Evolutionary conservation across 2,888 invertebrate genomes (phyloP).

Genomic region (Monochamus alternatus): DNA sequence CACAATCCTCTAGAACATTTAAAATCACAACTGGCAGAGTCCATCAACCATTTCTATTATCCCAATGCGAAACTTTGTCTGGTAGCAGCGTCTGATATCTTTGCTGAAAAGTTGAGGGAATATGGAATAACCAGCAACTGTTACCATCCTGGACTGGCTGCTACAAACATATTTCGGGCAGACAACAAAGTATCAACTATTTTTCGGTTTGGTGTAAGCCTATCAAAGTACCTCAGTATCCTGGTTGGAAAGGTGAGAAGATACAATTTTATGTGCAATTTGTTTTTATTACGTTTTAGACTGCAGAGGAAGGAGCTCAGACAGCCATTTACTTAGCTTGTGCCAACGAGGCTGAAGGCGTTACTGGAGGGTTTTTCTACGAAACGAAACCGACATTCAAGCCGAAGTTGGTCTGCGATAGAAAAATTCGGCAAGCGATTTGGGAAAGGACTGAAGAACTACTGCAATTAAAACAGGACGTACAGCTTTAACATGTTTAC

Average conservation of each 20-base stretch:
- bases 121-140: slow-evolving; percentile 33
- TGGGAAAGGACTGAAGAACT: slow-evolving; percentile 31
- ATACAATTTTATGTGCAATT: too few species aligned
- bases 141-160: slow-evolving; percentile 36
- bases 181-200: background rate
- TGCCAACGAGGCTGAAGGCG: slow-evolving; percentile 38
- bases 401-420: slow-evolving; percentile 29
- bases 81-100: slow-evolving; percentile 18
- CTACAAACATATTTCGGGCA: slow-evolving; percentile 26
- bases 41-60: slow-evolving; percentile 1
- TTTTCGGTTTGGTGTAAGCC: background rate
- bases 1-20: background rate
- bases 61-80: slow-evolving; percentile 24
- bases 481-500: slow-evolving; percentile 10
- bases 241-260: slow-evolving; percentile 12
- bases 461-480: slow-evolving; percentile 28
- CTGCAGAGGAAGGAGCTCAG: slow-evolving; percentile 43
- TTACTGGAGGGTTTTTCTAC: slow-evolving; percentile 38
- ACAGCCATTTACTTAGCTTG: slow-evolving; percentile 40
- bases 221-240: background rate
- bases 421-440: slow-evolving; percentile 26
- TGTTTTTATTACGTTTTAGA: slow-evolving; percentile 20
- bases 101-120: slow-evolving; percentile 34
- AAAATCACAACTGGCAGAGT: background rate
- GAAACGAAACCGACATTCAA: slow-evolving; percentile 25